These are phyloP conservation scores for Natator depressus DNA, from an alignment of 2,113 vertebrate species.

Conservation along the genomic window DNA sequence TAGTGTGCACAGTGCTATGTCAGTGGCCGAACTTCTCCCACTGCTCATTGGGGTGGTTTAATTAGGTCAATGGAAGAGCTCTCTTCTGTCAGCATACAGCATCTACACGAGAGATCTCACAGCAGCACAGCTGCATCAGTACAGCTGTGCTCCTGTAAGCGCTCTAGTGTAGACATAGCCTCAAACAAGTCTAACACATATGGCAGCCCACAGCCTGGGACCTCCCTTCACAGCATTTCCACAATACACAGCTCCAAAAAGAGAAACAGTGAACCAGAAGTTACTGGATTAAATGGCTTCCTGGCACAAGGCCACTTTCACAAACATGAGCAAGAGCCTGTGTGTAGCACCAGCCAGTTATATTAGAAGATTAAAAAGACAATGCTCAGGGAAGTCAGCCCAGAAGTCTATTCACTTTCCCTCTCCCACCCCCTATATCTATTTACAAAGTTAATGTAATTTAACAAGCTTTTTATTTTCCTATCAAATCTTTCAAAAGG, in stretches of 20 bases:
- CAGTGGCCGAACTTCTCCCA: no score
- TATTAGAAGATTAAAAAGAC: not conserved
- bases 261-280: not conserved
- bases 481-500: not conserved
- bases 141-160: no score
- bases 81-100: no score
- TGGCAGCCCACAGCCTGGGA: fast-evolving
- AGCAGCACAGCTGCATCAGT: no score
- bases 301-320: not conserved
- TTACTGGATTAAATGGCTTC: no score
- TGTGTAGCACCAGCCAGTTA: not conserved
- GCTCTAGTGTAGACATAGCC: no score
- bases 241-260: not conserved
- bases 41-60: no score
- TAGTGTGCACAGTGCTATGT: no score
- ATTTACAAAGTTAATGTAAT: not conserved
- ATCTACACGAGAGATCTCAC: no score
- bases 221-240: not conserved
- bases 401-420: not conserved
- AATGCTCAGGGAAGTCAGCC: not conserved
- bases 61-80: no score
- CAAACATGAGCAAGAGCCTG: not conserved
- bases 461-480: not conserved
- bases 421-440: not conserved
- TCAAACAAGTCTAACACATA: not conserved